Conservation (phyloP, 2,113 vertebrate genomes). For the Cranoglanis bouderius region DNA sequence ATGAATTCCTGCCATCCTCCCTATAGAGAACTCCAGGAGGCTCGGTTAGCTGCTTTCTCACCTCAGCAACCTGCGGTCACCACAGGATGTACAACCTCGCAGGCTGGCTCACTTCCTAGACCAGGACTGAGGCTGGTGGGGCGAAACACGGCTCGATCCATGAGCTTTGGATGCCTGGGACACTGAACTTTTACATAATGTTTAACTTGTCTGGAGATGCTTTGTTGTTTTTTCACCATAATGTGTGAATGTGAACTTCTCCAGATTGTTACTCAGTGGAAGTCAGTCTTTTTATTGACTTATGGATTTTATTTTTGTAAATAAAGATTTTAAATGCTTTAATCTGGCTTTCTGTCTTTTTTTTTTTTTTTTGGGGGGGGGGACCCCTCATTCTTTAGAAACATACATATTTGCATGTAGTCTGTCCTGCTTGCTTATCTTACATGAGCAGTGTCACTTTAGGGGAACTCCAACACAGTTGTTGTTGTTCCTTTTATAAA, state of each 20-base stretch:
- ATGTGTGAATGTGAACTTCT: not conserved
- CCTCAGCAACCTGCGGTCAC: constrained; percentile 56
- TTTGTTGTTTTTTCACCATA: not conserved
- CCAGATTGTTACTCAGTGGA: not conserved
- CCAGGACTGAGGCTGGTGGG: constrained; percentile 77
- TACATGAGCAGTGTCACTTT: not conserved
- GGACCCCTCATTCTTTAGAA: not conserved
- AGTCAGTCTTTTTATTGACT: not conserved
- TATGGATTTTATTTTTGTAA: constrained; percentile 62
- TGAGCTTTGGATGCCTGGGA: constrained; percentile 75
- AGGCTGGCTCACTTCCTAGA: constrained; percentile 57
- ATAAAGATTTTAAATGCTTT: constrained; percentile 73
- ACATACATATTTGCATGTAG: not conserved
- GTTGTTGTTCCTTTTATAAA: not conserved
- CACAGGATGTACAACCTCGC: constrained; percentile 51
- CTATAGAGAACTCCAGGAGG: constrained; percentile 84
- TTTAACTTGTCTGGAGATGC: not conserved
- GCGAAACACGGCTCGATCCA: constrained; percentile 75
- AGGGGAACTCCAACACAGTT: not conserved
- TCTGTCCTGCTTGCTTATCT: constrained; percentile 16
- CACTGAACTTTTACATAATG: constrained; percentile 18
- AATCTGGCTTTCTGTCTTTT: not conserved
- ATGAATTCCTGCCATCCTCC: not conserved
- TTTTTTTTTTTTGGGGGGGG: not conserved
- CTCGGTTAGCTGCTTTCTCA: constrained; percentile 76